Conservation (phyloP, 2,888 invertebrate genomes). For the Belgica antarctica region DNA sequence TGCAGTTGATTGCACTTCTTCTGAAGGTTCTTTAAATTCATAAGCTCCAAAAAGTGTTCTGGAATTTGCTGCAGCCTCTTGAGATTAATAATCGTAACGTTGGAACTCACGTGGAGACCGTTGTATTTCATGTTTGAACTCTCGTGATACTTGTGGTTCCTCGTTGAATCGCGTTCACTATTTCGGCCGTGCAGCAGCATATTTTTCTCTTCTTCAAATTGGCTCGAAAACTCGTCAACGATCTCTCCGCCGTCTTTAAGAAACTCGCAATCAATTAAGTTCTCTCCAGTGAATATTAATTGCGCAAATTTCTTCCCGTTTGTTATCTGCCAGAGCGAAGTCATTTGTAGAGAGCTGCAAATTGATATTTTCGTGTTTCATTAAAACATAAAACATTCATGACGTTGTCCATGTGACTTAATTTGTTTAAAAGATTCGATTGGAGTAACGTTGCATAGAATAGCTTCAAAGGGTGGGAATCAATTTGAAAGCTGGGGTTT, state of each 20-base stretch:
- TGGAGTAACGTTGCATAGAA: too few species aligned
- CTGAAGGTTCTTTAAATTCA: constrained; percentile 34
- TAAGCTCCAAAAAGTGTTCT: constrained; percentile 10
- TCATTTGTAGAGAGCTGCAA: constrained; percentile 31
- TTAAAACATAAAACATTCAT: too few species aligned
- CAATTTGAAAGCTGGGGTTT: too few species aligned
- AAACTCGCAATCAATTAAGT: constrained; percentile 60
- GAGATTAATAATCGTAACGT: constrained; percentile 1
- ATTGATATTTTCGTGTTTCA: too few species aligned
- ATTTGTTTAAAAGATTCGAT: too few species aligned
- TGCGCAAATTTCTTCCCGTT: constrained; percentile 60
- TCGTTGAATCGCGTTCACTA: not conserved
- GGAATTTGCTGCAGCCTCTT: constrained; percentile 31
- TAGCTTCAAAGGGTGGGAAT: too few species aligned
- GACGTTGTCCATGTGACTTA: too few species aligned
- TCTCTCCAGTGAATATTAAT: constrained; percentile 58
- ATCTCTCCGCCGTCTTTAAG: constrained; percentile 17
- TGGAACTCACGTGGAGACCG: not conserved
- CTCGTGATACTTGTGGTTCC: constrained; percentile 31
- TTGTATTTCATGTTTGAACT: constrained; percentile 17
- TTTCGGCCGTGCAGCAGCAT: not conserved
- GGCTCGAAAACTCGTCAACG: constrained; percentile 1
- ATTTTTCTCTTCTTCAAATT: constrained; percentile 29
- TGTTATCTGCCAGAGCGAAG: constrained; percentile 57
- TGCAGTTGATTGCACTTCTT: constrained; percentile 40